Evolutionary conservation across 2,888 invertebrate genomes (phyloP).

Genomic region (Xestia ashworthii): DNA sequence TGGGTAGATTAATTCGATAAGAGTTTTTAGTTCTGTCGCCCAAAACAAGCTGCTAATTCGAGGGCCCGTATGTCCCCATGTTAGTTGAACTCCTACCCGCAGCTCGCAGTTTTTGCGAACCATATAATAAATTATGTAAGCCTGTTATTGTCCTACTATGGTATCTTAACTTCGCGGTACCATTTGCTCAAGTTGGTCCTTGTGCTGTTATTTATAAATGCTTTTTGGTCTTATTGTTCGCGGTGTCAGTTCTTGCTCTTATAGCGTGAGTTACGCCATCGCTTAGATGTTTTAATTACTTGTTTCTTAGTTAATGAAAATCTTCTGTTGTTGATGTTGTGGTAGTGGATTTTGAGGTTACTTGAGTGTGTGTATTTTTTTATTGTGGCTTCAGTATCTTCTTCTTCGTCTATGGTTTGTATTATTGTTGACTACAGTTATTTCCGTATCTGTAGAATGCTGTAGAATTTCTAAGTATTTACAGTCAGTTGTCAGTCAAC

Average conservation of each 20-base stretch:
- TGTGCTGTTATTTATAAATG: conserved; percentile 79
- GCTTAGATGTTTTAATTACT: conserved; percentile 66
- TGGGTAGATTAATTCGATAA: too few relatives aligned
- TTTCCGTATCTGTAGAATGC: not conserved
- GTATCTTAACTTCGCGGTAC: conserved; percentile 81
- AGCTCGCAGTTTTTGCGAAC: conserved; percentile 80
- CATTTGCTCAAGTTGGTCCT: conserved; percentile 71
- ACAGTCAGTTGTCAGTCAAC: too few relatives aligned
- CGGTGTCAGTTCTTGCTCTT: conserved; percentile 40
- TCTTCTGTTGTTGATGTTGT: conserved; percentile 54
- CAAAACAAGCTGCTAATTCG: conserved; percentile 16
- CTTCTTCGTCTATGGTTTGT: not conserved
- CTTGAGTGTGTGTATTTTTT: not conserved
- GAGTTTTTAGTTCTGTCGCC: not conserved
- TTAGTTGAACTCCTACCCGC: conserved; percentile 64
- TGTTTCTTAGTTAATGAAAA: conserved; percentile 55
- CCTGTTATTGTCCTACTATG: conserved; percentile 85
- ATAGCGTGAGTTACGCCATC: conserved; percentile 59
- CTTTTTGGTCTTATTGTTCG: conserved; percentile 57
- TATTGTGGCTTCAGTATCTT: not conserved
- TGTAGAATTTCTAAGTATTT: not conserved
- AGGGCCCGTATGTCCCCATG: conserved; percentile 56
- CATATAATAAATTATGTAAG: conserved; percentile 86
- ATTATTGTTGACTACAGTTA: not conserved
- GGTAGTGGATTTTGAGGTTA: not conserved